A percentile compares a stretch with the other conserved stretches of the same genome.
Evolutionary conservation across 2,888 invertebrate species (phyloP).

Genomic region (Dynastes grantii): DNA sequence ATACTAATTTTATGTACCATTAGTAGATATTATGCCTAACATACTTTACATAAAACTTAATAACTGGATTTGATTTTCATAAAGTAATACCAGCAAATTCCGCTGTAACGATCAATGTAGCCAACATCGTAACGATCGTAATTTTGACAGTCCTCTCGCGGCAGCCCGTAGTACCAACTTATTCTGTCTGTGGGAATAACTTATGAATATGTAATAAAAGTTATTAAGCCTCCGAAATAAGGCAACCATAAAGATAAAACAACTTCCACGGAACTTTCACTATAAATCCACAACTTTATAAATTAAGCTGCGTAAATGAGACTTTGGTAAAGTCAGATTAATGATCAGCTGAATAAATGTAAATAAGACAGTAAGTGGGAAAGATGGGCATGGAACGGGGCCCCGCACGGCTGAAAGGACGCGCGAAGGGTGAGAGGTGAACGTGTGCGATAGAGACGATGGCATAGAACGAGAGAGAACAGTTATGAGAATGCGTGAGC

Average conservation of each 20-base stretch:
- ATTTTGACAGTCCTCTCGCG: constrained; percentile 37
- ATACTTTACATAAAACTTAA: too few species aligned
- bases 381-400: constrained; percentile 53
- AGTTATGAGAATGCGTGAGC: background rate
- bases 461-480: constrained; percentile 13
- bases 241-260: constrained; percentile 70
- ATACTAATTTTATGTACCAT: too few species aligned
- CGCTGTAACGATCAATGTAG: constrained; percentile 22
- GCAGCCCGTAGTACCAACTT: constrained; percentile 10
- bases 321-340: constrained; percentile 71
- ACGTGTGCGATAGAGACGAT: background rate
- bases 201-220: constrained; percentile 69
- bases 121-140: constrained; percentile 25
- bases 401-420: constrained; percentile 4
- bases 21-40: too few species aligned
- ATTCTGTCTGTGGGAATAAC: constrained; percentile 42
- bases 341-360: constrained; percentile 69
- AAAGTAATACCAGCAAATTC: background rate
- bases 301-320: constrained; percentile 71
- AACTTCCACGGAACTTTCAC: constrained; percentile 68
- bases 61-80: background rate
- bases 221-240: constrained; percentile 67
- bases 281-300: constrained; percentile 71
- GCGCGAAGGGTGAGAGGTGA: constrained; percentile 16
- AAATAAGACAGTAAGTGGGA: constrained; percentile 66